Base-by-base conservation (phyloP, 2,888 invertebrate genomes). In the Clepsis dumicolana region DNA sequence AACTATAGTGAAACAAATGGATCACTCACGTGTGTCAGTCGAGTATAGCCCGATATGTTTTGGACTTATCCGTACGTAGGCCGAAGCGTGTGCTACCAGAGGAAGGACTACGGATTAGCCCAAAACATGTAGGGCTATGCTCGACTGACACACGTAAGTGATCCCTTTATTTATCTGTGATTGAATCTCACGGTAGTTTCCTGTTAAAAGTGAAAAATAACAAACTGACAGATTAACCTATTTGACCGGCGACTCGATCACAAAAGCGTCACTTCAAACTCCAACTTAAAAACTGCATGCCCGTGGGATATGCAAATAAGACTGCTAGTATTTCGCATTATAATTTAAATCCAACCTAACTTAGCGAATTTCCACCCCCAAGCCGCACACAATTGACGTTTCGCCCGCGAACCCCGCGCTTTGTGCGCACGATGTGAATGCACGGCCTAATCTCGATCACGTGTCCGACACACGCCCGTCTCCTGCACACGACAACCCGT, bases 251-350 rank as follows among this genome's bases (percentile, higher is more conserved):
- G 70, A 73, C 52, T 56, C 21, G 69, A 73, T 70, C 68, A 65
- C 69, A 73, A 69, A 66, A 60, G 57, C 71, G 70, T 71, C 72
- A 71, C 73, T 75, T 71, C 68, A 74, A 77, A 77, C 48, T 71
- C 72, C 73, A 76, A 75, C 65, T 65, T 60, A 71, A 76, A 75
- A 62, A 18, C 27, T 52, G 52, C 35, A 53, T 32, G 57, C 77
- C 74, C 92, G 92, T 93, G 93, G 91, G 93, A 93, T 91, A 91
- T 92, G 91, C 90, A 93, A 93, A 93, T 93, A 93, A 84, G 82
- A 84, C 80, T 79, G 81, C 80, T 81, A 85, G 83, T 74, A 82
- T 86, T 86, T 83, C 88, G 86, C 83, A 89, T 93, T 90, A 91
- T 91, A 93, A 93, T 91, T 93, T 81, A 88, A 91, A 92, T 89